Conservation (phyloP, 2,888 invertebrate genomes). For the Ectropis crepuscularia region DNA sequence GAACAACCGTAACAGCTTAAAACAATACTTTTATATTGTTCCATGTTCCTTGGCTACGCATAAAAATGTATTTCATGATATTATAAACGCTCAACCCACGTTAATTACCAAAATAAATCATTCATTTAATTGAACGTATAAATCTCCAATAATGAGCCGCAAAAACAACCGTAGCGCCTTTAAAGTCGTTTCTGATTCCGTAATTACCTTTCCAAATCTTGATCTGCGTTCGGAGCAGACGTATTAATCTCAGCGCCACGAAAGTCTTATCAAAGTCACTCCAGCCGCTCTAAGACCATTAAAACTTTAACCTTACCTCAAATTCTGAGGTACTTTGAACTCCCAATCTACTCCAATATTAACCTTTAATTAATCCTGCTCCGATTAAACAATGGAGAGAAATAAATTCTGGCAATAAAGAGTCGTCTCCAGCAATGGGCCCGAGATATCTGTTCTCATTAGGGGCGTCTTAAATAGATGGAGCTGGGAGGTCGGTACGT, state of each 20-base stretch:
- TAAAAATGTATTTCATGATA: too few species aligned
- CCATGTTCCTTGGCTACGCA: too few species aligned
- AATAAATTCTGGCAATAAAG: conserved; percentile 40
- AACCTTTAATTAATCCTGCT: conserved; percentile 28
- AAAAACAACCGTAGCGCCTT: background rate
- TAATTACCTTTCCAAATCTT: conserved; percentile 1
- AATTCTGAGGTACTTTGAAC: conserved; percentile 24
- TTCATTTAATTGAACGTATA: too few species aligned
- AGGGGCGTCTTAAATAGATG: conserved; percentile 47
- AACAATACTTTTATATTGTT: too few species aligned
- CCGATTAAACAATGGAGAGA: conserved; percentile 44
- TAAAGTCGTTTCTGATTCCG: background rate
- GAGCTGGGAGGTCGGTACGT: conserved; percentile 24
- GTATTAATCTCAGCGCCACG: conserved; percentile 14
- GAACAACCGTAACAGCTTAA: too few species aligned
- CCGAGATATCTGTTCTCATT: conserved; percentile 41
- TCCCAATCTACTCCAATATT: conserved; percentile 27
- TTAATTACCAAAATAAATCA: too few species aligned
- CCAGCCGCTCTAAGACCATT: conserved; percentile 23
- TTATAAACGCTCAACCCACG: too few species aligned
- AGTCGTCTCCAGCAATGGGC: conserved; percentile 36
- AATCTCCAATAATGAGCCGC: background rate
- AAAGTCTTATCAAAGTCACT: conserved; percentile 23
- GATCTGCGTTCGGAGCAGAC: conserved; percentile 3
- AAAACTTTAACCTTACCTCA: conserved; percentile 26